Base-by-base conservation (phyloP, 2,888 invertebrate species). In the Amiota mariae region DNA sequence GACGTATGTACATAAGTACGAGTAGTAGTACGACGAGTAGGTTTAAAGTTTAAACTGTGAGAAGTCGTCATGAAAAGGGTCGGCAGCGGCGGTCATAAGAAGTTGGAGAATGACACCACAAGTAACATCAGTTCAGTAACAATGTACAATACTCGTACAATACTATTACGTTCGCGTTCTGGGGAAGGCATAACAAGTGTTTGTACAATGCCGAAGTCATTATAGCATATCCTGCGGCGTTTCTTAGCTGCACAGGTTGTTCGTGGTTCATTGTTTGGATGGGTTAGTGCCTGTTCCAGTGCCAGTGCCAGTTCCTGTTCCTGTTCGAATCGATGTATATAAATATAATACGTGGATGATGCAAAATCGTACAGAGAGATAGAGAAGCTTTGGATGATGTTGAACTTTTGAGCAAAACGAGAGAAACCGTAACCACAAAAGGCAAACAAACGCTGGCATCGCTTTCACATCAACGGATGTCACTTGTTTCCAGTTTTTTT, bases 211-310 rank as follows among this genome's bases (percentile, higher is more conserved):
- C 79, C 15, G 48, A 75, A 78, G 85, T 85, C 83, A 85, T 83
- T 83, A 83, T 83, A 83, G 84, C 73, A 46, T 74, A 71, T 57
- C 82, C 79, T 70, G 80, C 75, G 81, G 86, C 86, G 80, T 76
- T 24, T 46, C 15, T 4, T 18, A 24, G 54, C 68, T 13, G 8
- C n/a, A 59, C 20, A 20, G 18, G 20, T 49, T 63, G 18, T 20
- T 47, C 8, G 59, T 36, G 2, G 36, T 36, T 36, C 36, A 6
- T 36, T 2, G 36, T 36, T 36, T 36, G 6, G 36, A 36, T 36
- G 36, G 36, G 36, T 36, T 36, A 36, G 36, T 36, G 36, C 36
- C 36, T 6, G 36, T 36, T 36, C 36, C 36, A 15, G 13, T 57
- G 57, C 47, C 4, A 3, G 51, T 57, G 2, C 10, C 18, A 1